Evolutionary conservation across 92 coral and sea anemone genomes (phyloP).

Genomic region (Plumapathes pennacea): DNA sequence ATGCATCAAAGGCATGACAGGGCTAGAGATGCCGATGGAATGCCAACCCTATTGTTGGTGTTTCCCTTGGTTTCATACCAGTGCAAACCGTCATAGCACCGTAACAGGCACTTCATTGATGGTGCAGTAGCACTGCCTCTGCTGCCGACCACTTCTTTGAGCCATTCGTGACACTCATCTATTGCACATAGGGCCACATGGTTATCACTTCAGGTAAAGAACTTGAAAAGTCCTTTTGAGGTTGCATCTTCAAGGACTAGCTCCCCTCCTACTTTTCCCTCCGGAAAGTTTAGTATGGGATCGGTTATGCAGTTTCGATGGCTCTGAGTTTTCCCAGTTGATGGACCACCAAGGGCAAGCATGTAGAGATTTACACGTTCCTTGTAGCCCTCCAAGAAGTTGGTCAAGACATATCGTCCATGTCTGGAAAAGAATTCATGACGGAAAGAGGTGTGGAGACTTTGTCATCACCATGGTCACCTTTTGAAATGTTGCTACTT

Average conservation of each 20-base stretch:
- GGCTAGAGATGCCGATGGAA: slow-evolving; percentile 35
- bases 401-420: background rate
- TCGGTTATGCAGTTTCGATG: slow-evolving; percentile 3
- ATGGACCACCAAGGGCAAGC: slow-evolving; percentile 26
- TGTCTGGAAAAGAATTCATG: background rate
- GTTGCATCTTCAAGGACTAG: slow-evolving; percentile 34
- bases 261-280: slow-evolving; percentile 11
- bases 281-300: slow-evolving; percentile 6
- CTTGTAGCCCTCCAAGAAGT: too few relatives aligned
- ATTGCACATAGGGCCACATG: slow-evolving; percentile 36
- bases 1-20: slow-evolving; percentile 20
- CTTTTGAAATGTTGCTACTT: background rate
- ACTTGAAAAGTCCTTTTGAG: slow-evolving; percentile 31
- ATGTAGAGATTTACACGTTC: slow-evolving; percentile 22
- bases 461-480: slow-evolving; percentile 8
- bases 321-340: slow-evolving; percentile 17
- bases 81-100: slow-evolving; percentile 27
- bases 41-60: slow-evolving; percentile 25
- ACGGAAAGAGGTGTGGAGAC: background rate
- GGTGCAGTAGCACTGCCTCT: slow-evolving; percentile 19
- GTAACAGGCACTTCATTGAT: slow-evolving; percentile 33
- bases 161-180: slow-evolving; percentile 41
- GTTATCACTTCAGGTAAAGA: slow-evolving; percentile 16
- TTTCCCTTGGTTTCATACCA: slow-evolving; percentile 37
- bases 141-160: slow-evolving; percentile 26